phyloP scores from a whole-genome alignment of 2,797 vertebrate genomes.

The Chrysocyon brachyurus region DNA sequence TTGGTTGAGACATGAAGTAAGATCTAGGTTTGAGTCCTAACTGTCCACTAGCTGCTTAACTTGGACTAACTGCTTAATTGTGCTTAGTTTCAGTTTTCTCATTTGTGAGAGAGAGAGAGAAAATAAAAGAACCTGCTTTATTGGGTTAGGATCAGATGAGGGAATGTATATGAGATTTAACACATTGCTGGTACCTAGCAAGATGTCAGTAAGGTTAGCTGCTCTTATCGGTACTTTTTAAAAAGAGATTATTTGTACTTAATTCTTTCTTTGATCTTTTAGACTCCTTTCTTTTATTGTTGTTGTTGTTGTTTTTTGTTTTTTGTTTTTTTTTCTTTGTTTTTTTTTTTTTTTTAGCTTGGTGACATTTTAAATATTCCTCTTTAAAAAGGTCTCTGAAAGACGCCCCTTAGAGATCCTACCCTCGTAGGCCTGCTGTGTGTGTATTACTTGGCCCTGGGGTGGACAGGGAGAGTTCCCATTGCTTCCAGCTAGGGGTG shows the following conservation, averaged over 20 bases:
- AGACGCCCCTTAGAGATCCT: background rate
- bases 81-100: background rate
- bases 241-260: background rate
- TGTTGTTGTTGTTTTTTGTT: background rate
- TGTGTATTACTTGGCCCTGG: background rate
- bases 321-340: background rate
- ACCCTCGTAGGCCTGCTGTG: background rate
- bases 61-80: background rate
- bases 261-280: slow-evolving; percentile 4
- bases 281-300: background rate
- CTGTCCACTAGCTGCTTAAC: background rate
- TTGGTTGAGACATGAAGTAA: background rate
- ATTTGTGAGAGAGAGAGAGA: background rate
- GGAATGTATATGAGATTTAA: background rate
- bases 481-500: background rate
- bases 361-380: slow-evolving; percentile 14
- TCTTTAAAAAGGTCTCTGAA: background rate
- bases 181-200: background rate
- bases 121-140: background rate
- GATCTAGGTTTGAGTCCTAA: background rate
- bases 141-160: background rate
- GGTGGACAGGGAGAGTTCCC: background rate
- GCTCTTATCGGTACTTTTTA: background rate
- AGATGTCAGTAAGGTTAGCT: background rate
- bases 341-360: background rate